Evolutionary conservation across 1,140 invertebrate genomes (phyloP), one percentile per base, ranked within the genome.

Genomic region (Zaprionus lachaisei): DNA sequence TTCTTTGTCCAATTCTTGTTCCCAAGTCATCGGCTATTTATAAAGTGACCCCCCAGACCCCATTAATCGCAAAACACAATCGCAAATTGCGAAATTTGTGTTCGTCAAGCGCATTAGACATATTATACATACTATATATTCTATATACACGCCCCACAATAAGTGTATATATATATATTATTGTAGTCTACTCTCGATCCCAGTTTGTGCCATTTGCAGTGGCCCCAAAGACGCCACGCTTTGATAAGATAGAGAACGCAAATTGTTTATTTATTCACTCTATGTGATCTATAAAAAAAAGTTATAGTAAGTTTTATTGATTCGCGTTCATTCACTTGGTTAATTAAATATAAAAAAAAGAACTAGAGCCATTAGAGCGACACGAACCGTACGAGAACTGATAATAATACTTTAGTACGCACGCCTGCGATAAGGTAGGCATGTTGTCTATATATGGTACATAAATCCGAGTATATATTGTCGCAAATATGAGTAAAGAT

Each of bases 311-410:
- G 31, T 69, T 31, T 49, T 62, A 77, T 70, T 82, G 77, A 83
- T 78, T 80, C 72, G 84, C 84, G 84, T 86, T 83, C 83, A 75
- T 89, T 89, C 70, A 86, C 77, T 75, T 69, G 65, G 68, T 67
- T 76, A 80, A 86, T 83, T 85, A 83, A 80, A 73, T 81, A 72
- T 22, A 64, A 38, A 75, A 38, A 75, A 22, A n/a, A 67, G 41
- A 60, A 9, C 20, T 38, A 69, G n/a, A 34, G 60, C 60, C 44
- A 70, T 34, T 61, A 20, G 22, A 69, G 44, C 56, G 66, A 61
- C 31, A 54, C 66, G 5, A n/a, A 61, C 26, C 56, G 15, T 11
- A 37, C 34, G 17, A 17, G 26, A 17, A 26, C 15, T 57, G 51
- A 72, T 72, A 58, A 72, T 54, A 22, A 22, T 55, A 22, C 12